A percentile compares a stretch with the other conserved stretches of the same genome.
Conservation (phyloP, 2,888 invertebrate species). For the Torymus texanus region DNA sequence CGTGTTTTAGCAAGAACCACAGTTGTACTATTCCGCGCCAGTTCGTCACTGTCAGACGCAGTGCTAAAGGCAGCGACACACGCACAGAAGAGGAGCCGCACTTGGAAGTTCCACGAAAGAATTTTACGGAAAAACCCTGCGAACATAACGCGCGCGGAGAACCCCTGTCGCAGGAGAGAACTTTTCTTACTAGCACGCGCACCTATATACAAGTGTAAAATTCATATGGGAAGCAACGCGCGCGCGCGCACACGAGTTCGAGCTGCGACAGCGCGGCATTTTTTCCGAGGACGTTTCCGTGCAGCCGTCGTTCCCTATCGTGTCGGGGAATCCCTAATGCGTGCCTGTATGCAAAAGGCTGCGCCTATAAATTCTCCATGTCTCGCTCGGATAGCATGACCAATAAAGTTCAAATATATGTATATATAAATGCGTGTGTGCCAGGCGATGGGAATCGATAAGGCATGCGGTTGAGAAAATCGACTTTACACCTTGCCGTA, state of each 20-base stretch:
- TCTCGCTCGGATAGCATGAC: neutral
- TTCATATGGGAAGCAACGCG: slow-evolving; percentile 26
- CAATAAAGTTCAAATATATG: neutral
- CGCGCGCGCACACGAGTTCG: neutral
- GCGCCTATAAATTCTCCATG: too few relatives aligned
- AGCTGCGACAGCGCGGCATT: slow-evolving; percentile 4
- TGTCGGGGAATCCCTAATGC: neutral
- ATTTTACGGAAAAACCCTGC: neutral
- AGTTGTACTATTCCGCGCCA: neutral
- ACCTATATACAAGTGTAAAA: slow-evolving; percentile 13
- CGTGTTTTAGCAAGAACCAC: slow-evolving; percentile 14
- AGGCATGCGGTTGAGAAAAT: too few relatives aligned
- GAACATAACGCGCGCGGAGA: neutral
- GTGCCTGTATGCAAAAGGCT: too few relatives aligned
- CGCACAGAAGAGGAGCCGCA: slow-evolving; percentile 3
- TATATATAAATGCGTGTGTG: neutral
- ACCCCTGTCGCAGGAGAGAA: neutral
- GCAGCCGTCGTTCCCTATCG: neutral
- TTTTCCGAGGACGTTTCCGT: slow-evolving; percentile 4
- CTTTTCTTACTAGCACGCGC: neutral
- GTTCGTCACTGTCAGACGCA: slow-evolving; percentile 26
- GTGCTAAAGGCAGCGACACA: neutral
- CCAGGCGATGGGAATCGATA: too few relatives aligned
- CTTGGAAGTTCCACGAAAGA: slow-evolving; percentile 21
- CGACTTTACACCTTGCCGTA: too few relatives aligned